A percentile compares a stretch with the other conserved stretches of the same genome.
Evolutionary conservation across 2,888 invertebrate genomes (phyloP).

Genomic region (Ernsta delagoae): DNA sequence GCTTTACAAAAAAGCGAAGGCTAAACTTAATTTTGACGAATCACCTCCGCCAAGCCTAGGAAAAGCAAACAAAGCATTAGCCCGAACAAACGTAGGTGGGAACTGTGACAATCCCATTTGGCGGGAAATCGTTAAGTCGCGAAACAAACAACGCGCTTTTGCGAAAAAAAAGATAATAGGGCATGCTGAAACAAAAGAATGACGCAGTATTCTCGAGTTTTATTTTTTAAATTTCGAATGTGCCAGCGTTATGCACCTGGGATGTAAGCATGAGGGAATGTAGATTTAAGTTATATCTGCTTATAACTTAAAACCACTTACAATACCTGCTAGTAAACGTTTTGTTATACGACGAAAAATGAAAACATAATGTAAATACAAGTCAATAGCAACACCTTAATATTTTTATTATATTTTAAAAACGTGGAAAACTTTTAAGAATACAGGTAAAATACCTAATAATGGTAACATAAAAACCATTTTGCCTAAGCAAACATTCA

Average conservation of each 20-base stretch:
- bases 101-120: slow-evolving; percentile 53
- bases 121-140: slow-evolving; percentile 60
- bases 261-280: background rate
- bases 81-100: slow-evolving; percentile 32
- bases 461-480: too few relatives aligned
- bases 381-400: too few relatives aligned
- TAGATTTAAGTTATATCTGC: too few relatives aligned
- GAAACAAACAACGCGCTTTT: slow-evolving; percentile 52
- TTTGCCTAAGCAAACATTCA: too few relatives aligned
- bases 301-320: too few relatives aligned
- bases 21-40: slow-evolving; percentile 31
- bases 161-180: slow-evolving; percentile 47
- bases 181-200: slow-evolving; percentile 42
- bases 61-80: slow-evolving; percentile 34
- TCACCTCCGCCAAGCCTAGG: slow-evolving; percentile 25
- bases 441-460: too few relatives aligned
- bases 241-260: background rate
- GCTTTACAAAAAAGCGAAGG: too few relatives aligned
- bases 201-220: background rate
- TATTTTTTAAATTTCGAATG: background rate
- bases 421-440: too few relatives aligned
- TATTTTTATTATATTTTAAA: too few relatives aligned
- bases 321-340: too few relatives aligned
- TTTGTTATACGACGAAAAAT: too few relatives aligned
- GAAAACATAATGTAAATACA: too few relatives aligned